A percentile compares a stretch with the other conserved stretches of the same genome.
Conservation (phyloP, 2,888 invertebrate species). For the Sphaerophoria taeniata region DNA sequence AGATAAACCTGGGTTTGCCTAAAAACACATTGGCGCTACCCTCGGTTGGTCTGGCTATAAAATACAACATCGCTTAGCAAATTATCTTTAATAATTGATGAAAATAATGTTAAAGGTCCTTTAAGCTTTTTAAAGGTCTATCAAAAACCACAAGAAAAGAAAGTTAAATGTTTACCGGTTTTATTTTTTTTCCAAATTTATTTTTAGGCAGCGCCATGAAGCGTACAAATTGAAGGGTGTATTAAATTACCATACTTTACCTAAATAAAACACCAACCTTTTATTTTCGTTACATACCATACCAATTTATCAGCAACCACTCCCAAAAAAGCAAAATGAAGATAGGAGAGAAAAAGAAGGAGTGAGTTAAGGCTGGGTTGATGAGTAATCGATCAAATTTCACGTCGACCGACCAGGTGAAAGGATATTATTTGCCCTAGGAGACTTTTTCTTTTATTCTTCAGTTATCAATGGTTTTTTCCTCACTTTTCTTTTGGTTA, state of each 20-base stretch:
- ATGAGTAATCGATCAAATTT: constrained; percentile 67
- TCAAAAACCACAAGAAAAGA: not conserved
- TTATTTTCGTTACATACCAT: constrained; percentile 28
- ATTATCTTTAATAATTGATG: constrained; percentile 22
- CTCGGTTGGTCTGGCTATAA: not conserved
- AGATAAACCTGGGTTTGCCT: too few species aligned
- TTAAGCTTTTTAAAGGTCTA: not conserved
- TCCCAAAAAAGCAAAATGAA: constrained; percentile 1
- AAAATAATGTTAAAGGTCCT: not conserved
- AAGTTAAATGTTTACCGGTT: constrained; percentile 7
- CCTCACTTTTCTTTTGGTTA: constrained; percentile 23
- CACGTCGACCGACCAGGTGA: constrained; percentile 29
- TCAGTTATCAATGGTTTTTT: constrained; percentile 6
- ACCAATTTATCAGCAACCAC: constrained; percentile 60
- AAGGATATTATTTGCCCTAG: constrained; percentile 13
- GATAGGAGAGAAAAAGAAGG: constrained; percentile 10
- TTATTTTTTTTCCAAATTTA: not conserved
- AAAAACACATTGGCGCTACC: not conserved
- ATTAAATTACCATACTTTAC: constrained; percentile 25
- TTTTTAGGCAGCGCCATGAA: not conserved
- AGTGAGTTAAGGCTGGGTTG: constrained; percentile 14
- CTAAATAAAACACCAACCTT: constrained; percentile 37
- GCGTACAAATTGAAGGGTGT: not conserved
- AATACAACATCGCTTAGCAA: not conserved
- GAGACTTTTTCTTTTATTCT: constrained; percentile 25